Percentiles rank a stretch among this genome's conserved stretches.
Conservation (phyloP, 1,140 invertebrate genomes). For the Hylaeus anthracinus region DNA sequence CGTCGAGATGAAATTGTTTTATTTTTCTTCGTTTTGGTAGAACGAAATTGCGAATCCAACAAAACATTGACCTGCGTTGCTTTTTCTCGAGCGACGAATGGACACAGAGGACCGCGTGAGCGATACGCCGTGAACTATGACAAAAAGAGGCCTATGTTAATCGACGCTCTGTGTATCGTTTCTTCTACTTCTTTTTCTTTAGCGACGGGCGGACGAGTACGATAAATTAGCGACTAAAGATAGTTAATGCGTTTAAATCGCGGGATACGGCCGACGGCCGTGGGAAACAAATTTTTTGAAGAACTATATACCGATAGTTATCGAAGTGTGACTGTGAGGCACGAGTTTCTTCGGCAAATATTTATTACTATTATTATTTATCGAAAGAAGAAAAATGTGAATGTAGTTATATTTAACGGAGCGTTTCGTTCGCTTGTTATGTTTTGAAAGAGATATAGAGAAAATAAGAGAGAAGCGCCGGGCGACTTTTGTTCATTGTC, state of each 20-base stretch:
- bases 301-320: conserved; percentile 66
- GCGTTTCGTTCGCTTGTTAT: conserved; percentile 67
- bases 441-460: conserved; percentile 65
- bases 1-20: neutral
- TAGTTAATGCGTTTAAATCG: conserved; percentile 33
- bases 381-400: conserved; percentile 34
- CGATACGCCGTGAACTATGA: conserved; percentile 6
- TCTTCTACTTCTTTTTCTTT: neutral
- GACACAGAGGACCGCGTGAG: conserved; percentile 15
- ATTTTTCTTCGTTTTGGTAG: neutral
- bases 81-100: conserved; percentile 14
- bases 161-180: conserved; percentile 26
- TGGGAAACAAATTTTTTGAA: conserved; percentile 55
- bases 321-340: conserved; percentile 49
- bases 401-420: conserved; percentile 58
- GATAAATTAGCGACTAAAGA: conserved; percentile 28
- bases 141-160: conserved; percentile 49
- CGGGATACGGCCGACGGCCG: neutral
- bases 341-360: conserved; percentile 60
- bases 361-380: conserved; percentile 69
- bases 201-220: conserved; percentile 29
- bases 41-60: neutral
- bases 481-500: conserved; percentile 50
- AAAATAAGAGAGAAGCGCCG: conserved; percentile 8
- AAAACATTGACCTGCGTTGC: conserved; percentile 16